Evolutionary conservation across 2,113 vertebrate genomes (phyloP).

Genomic region (Apeltes quadracus): DNA sequence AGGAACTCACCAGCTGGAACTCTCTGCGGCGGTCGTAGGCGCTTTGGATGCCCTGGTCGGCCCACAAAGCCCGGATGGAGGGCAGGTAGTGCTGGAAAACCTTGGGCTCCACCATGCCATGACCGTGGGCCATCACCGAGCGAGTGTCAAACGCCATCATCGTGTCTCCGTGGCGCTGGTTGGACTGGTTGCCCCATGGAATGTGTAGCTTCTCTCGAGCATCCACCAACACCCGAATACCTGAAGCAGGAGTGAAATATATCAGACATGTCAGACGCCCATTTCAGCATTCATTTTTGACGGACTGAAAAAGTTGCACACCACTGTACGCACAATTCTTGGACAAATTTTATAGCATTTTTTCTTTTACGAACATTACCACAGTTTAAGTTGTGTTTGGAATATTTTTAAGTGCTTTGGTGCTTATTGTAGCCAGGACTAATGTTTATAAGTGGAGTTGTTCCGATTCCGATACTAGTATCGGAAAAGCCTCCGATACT

Average conservation of each 20-base stretch:
- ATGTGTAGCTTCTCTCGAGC: slow-evolving; percentile 96
- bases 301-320: no score
- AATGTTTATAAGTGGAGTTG: no score
- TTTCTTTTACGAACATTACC: no score
- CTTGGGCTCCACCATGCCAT: slow-evolving; percentile 88
- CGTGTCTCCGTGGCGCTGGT: slow-evolving; percentile 87
- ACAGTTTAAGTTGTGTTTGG: no score
- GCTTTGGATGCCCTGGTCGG: slow-evolving; percentile 90
- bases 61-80: slow-evolving; percentile 88
- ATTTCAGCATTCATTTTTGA: no score
- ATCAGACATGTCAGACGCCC: no score
- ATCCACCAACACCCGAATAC: slow-evolving; percentile 94
- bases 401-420: no score
- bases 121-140: slow-evolving; percentile 75
- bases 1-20: slow-evolving; percentile 92
- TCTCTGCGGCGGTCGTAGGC: slow-evolving; percentile 95
- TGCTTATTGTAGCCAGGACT: no score
- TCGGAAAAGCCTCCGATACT: no score
- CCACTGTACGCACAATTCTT: no score
- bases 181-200: slow-evolving; percentile 89
- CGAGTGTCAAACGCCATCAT: slow-evolving; percentile 97
- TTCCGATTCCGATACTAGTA: no score
- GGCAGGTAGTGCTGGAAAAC: slow-evolving; percentile 89
- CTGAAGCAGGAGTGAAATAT: slow-evolving; percentile 64
- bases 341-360: no score